These are phyloP conservation scores for Zingel zingel DNA, from an alignment of 2,113 vertebrate species.

Conservation along the genomic window DNA sequence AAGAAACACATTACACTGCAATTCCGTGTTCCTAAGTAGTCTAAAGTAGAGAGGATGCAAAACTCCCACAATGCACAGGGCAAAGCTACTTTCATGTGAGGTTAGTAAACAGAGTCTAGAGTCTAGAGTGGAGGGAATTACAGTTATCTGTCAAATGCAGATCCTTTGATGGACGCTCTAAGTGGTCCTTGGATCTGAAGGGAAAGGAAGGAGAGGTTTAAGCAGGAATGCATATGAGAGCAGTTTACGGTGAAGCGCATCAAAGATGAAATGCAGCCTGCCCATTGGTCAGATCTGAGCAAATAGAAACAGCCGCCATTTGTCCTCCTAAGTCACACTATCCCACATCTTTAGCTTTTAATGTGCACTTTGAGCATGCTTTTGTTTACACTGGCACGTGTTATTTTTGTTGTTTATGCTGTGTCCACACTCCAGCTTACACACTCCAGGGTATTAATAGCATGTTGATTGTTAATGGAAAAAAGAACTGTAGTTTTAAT, in stretches of 20 bases:
- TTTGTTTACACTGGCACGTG: background rate
- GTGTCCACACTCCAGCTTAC: background rate
- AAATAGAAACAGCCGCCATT: conserved; percentile 14
- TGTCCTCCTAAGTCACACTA: conserved; percentile 24
- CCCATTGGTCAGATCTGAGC: conserved; percentile 57
- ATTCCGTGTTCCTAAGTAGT: conserved; percentile 51
- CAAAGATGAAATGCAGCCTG: conserved; percentile 38
- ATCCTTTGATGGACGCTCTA: conserved; percentile 75
- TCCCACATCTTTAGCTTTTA: conserved; percentile 26
- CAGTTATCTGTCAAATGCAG: conserved; percentile 75
- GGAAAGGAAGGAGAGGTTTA: conserved; percentile 32
- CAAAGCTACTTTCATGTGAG: conserved; percentile 76
- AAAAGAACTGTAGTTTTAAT: background rate
- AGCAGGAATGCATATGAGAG: conserved; percentile 63
- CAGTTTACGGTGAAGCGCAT: conserved; percentile 36
- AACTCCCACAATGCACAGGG: conserved; percentile 76
- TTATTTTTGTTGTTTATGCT: background rate
- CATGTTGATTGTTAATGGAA: background rate
- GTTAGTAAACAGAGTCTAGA: conserved; percentile 75
- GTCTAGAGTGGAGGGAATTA: conserved; percentile 74
- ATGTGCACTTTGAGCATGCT: conserved; percentile 14
- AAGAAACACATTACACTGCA: conserved; percentile 71
- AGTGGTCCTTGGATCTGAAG: conserved; percentile 63
- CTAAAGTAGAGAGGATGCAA: conserved; percentile 67
- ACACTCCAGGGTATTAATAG: background rate